Evolutionary conservation across 2,113 vertebrate genomes (phyloP), one percentile per base, ranked within the genome.

Genomic region (Spheniscus mendiculus): DNA sequence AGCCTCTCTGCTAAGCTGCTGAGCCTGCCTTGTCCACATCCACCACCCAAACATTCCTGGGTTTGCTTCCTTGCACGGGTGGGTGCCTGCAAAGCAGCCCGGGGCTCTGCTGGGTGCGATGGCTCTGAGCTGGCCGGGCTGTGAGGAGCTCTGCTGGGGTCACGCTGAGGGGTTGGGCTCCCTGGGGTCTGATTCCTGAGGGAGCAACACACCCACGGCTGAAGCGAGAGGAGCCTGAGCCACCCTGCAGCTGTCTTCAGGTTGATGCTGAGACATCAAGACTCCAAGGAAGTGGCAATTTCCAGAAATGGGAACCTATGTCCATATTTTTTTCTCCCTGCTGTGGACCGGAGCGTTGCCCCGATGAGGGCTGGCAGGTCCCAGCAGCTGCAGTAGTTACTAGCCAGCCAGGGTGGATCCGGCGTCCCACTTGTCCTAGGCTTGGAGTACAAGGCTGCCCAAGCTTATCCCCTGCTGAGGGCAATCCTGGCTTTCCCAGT

Each of bases 381-480:
- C 27, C 27, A 22, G 56, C 6, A 0, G 0, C 77, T 32, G 27
- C 0, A 0, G 44, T 50, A 32, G 42, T 44, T 12, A 44, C 47
- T 10, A 38, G 52, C 49, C 23, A 59, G n/a, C 71, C 25, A 30
- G 32, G 12, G 12, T n/a, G 22, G 22, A 34, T 53, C 26, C 1
- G 1, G 36, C 2, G 1, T 25, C 34, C 25, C 27, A 3, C 23
- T 76, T 79, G 10, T 38, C 47, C 50, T 70, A 29, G 40, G 14
- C 81, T 45, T 62, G 56, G 30, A 71, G 29, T 25, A 36, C 53
- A n/a, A 89, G 17, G 27, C 27, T 73, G 34, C n/a, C 61, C 4
- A 45, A 77, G 56, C 36, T 84, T 32, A 17, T 34, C 8, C 25
- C 7, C 27, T 50, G 44, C 81, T 29, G 61, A 70, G n/a, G 55